Percentiles rank a stretch among this genome's conserved stretches.
phyloP scores from a whole-genome alignment of 2,797 vertebrate genomes.

The Crotalus adamanteus region DNA sequence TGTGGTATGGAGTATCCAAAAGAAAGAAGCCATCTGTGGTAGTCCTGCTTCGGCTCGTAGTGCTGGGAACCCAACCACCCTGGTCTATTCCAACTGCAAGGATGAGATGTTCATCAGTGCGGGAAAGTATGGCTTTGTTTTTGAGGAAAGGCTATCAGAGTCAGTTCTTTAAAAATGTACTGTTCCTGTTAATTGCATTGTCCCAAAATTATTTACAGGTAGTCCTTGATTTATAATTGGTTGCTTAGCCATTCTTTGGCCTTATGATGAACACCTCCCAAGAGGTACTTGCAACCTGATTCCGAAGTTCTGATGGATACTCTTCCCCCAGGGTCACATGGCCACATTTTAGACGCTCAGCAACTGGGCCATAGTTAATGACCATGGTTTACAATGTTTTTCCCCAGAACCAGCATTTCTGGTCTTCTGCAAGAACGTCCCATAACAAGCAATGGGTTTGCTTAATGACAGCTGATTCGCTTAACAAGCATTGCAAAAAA shows the following conservation, averaged over 20 bases:
- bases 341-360: not conserved
- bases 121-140: slow-evolving; percentile 76
- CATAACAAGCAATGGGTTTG: not conserved
- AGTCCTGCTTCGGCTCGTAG: slow-evolving; percentile 76
- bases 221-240: not conserved
- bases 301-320: not conserved
- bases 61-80: slow-evolving; percentile 70
- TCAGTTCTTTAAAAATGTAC: not conserved
- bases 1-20: slow-evolving; percentile 83
- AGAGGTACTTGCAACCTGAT: not conserved
- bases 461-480: not conserved
- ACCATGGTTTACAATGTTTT: not conserved
- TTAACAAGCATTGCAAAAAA: not conserved
- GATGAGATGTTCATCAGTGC: slow-evolving; percentile 85
- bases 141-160: not conserved
- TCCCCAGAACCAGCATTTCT: not conserved
- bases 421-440: not conserved
- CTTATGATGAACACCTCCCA: not conserved
- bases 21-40: slow-evolving; percentile 81
- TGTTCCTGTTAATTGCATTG: not conserved
- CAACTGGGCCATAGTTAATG: not conserved
- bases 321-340: not conserved
- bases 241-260: not conserved
- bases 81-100: slow-evolving; percentile 74
- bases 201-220: not conserved